Evolutionary conservation across 2,888 invertebrate genomes (phyloP).

Genomic region (Amitus sp.): DNA sequence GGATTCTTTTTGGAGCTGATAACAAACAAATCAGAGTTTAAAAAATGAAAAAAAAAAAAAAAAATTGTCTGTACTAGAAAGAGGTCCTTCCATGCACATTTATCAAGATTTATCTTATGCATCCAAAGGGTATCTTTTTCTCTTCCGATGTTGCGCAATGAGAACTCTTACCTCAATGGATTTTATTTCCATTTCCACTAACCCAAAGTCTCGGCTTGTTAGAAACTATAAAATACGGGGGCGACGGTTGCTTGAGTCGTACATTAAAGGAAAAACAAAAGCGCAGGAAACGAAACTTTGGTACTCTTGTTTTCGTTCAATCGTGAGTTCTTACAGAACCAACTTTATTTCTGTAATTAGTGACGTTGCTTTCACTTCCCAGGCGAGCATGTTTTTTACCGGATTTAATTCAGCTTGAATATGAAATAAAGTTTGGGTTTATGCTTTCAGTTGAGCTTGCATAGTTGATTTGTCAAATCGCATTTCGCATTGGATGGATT

Average conservation of each 20-base stretch:
- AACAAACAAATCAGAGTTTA: no score
- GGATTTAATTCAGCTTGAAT: no score
- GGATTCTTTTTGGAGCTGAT: no score
- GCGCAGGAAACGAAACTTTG: slow-evolving; percentile 1
- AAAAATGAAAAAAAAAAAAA: no score
- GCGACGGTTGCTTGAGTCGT: slow-evolving; percentile 31
- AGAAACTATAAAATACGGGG: slow-evolving; percentile 46
- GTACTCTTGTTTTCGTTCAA: background rate
- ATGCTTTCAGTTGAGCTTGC: background rate
- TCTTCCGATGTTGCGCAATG: no score
- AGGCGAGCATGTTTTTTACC: background rate
- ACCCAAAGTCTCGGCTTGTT: slow-evolving; percentile 27
- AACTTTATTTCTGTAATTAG: slow-evolving; percentile 2
- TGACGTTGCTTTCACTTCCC: no score
- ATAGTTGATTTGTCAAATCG: slow-evolving; percentile 23
- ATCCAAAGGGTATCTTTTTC: no score
- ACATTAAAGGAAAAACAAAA: slow-evolving; percentile 19
- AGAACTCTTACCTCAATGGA: no score
- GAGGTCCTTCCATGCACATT: no score
- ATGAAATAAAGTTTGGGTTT: slow-evolving; percentile 5
- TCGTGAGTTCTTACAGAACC: no score
- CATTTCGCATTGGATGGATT: slow-evolving; percentile 21
- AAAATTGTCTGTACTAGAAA: no score
- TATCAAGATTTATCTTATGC: no score
- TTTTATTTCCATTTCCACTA: background rate